Base-by-base conservation (phyloP, 2,888 invertebrate genomes). In the Plusia festucae region DNA sequence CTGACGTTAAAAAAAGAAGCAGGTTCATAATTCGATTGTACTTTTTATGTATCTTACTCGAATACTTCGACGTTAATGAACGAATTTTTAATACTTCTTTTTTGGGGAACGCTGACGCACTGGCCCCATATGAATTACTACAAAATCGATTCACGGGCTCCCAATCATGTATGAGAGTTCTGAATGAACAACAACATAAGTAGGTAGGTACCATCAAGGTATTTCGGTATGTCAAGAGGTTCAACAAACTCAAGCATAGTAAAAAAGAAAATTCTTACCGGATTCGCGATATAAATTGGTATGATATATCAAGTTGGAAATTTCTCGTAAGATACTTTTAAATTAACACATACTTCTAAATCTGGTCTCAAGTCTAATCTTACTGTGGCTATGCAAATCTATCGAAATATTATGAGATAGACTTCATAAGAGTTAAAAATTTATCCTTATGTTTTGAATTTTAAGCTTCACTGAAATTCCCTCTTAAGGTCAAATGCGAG, bases 41-140 rank as follows among this genome's bases (percentile, higher is more conserved):
- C 40, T 40, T 40, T 40, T 40, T 40, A 40, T 40, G 40, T 40
- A 40, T 40, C 40, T 40, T 40, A 40, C 40, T 40, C 40, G 40
- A n/a, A 40, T 40, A n/a, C n/a, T 40, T 40, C 40, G n/a, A 40
- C 40, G n/a, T 40, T 40, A 40, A 40, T 40, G 40, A 40, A 40
- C 40, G 40, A 40, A 40, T 40, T 40, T 40, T 40, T 40, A n/a
- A n/a, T 5, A 4, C n/a, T 40, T 40, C 40, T 40, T 40, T 40
- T 40, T 40, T 40, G n/a, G 34, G 34, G n/a, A 40, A 40, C n/a
- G 40, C 40, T 40, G 40, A 40, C 40, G 40, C 40, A 40, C n/a
- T 40, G 40, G 40, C n/a, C 40, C n/a, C n/a, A n/a, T 40, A 40
- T 7, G 40, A 40, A 40, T 40, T 40, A 40, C 40, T 15, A 15